Evolutionary conservation across 2,888 invertebrate species (phyloP).

Genomic region (Mythimna albipuncta): DNA sequence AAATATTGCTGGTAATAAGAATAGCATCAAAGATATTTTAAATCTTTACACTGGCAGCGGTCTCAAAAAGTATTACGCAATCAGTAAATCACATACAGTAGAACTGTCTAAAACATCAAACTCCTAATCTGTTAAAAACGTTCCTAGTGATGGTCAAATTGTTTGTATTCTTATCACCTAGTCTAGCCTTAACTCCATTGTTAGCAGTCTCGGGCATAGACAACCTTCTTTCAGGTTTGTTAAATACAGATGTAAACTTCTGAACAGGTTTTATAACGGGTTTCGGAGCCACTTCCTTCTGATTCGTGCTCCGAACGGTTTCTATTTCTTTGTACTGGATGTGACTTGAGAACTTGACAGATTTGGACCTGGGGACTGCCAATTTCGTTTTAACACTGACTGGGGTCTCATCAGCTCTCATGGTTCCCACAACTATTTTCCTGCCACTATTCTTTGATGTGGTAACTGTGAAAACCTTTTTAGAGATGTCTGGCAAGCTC

Average conservation of each 20-base stretch:
- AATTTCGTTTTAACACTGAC: slow-evolving; percentile 85
- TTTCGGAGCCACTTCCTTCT: slow-evolving; percentile 39
- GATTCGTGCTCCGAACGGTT: slow-evolving; percentile 27
- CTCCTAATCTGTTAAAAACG: slow-evolving; percentile 84
- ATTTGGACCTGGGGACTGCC: slow-evolving; percentile 80
- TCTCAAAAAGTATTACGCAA: slow-evolving; percentile 20
- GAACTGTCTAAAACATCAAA: slow-evolving; percentile 65
- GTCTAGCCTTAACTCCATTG: slow-evolving; percentile 78
- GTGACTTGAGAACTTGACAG: slow-evolving; percentile 86
- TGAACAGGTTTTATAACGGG: slow-evolving; percentile 36
- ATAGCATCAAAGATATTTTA: background rate
- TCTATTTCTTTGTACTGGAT: slow-evolving; percentile 88
- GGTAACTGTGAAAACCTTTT: slow-evolving; percentile 81
- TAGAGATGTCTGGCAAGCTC: slow-evolving; percentile 61
- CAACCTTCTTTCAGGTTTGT: slow-evolving; percentile 85
- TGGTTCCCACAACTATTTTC: slow-evolving; percentile 82
- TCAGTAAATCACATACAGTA: slow-evolving; percentile 34
- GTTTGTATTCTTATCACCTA: slow-evolving; percentile 78
- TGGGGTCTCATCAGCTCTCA: slow-evolving; percentile 87
- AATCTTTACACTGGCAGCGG: background rate
- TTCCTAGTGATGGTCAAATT: slow-evolving; percentile 82
- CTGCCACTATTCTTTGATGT: slow-evolving; percentile 78
- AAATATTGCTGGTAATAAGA: background rate
- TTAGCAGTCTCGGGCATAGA: slow-evolving; percentile 78
- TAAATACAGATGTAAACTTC: slow-evolving; percentile 78